phyloP scores from a whole-genome alignment of 2,113 vertebrate genomes.

The Empidonax alnorum region DNA sequence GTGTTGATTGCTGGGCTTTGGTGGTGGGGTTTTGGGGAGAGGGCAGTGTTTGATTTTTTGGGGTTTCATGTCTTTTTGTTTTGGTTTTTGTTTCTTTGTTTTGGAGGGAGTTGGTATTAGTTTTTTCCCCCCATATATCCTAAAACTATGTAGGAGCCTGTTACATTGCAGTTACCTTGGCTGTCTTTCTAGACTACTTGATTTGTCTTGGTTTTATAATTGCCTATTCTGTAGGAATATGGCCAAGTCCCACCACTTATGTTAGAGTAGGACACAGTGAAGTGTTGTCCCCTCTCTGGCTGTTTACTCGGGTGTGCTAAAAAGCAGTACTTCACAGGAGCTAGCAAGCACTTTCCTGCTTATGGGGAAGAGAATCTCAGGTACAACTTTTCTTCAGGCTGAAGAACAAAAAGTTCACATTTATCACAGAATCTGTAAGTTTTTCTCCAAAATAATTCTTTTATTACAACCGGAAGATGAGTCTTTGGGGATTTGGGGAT shows the following conservation, averaged over 20 bases:
- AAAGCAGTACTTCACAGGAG: not conserved
- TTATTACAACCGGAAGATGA: not conserved
- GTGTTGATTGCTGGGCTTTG: not conserved
- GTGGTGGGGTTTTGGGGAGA: not conserved
- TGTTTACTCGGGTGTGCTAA: accelerated
- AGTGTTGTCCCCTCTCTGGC: not conserved
- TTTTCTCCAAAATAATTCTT: not conserved
- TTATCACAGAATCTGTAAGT: not conserved
- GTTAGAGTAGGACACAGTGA: not conserved
- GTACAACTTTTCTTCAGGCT: not conserved
- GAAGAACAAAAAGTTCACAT: not conserved
- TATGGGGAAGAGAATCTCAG: not conserved
- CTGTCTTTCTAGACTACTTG: not conserved
- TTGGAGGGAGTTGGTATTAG: too few species aligned
- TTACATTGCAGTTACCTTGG: not conserved
- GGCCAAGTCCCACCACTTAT: not conserved
- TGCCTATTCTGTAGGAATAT: not conserved
- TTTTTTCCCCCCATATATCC: not conserved
- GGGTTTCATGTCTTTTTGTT: not conserved
- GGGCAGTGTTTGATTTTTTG: not conserved
- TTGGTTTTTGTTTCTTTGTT: not conserved
- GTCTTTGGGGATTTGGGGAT: not conserved
- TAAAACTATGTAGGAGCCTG: not conserved
- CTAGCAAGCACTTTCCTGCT: not conserved
- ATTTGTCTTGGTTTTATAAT: not conserved